Percentiles rank a stretch among this genome's conserved stretches.
Evolutionary conservation across 2,797 vertebrate species (phyloP).

Genomic region (Eulemur mongoz): DNA sequence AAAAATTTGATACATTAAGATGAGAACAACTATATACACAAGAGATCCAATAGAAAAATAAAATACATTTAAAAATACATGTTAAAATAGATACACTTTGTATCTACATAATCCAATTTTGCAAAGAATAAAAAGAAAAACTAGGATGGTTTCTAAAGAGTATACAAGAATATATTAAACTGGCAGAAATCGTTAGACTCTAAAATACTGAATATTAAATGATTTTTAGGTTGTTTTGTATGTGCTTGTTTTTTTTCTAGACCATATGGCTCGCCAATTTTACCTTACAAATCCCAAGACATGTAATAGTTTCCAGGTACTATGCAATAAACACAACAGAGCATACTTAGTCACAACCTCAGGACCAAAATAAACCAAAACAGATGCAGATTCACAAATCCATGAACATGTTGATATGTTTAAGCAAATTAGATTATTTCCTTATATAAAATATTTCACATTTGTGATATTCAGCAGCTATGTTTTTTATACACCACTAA

Average conservation of each 20-base stretch:
- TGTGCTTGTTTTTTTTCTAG: background rate
- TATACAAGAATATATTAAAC: background rate
- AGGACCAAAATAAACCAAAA: conserved; percentile 44
- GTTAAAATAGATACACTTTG: background rate
- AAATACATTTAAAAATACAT: background rate
- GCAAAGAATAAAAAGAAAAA: conserved; percentile 41
- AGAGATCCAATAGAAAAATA: background rate
- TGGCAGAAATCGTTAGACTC: conserved; percentile 5
- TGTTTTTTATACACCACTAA: background rate
- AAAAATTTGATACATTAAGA: conserved; percentile 16
- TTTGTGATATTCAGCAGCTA: background rate
- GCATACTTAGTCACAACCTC: background rate
- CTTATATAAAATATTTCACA: background rate
- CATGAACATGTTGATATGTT: background rate
- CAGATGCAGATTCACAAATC: background rate
- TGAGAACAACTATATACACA: background rate
- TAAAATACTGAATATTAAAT: conserved; percentile 13
- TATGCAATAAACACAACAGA: conserved; percentile 71
- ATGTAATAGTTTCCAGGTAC: conserved; percentile 74
- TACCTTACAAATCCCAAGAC: conserved; percentile 73
- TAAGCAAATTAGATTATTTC: conserved; percentile 21
- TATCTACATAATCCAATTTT: conserved; percentile 19
- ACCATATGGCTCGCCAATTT: conserved; percentile 27
- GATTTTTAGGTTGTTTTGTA: conserved; percentile 37
- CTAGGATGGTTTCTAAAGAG: conserved; percentile 9